Evolutionary conservation across 2,113 vertebrate species (phyloP).

Genomic region (Daphoenositta chrysoptera): DNA sequence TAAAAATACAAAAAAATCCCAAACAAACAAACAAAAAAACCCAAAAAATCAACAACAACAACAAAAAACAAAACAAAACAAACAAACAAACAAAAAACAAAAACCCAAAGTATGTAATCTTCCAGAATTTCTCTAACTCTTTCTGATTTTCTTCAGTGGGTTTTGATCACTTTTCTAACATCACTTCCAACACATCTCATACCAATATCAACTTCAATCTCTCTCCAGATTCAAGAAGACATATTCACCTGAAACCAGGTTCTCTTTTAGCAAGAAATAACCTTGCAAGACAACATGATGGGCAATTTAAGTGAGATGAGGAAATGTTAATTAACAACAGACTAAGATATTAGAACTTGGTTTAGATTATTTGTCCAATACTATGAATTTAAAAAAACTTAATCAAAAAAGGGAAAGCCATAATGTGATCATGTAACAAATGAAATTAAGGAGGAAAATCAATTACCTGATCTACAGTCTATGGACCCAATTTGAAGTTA

Average conservation of each 20-base stretch:
- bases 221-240: background rate
- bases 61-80: background rate
- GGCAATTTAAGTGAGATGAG: background rate
- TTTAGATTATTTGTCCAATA: background rate
- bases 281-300: background rate
- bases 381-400: background rate
- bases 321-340: background rate
- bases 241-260: background rate
- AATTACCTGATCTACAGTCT: background rate
- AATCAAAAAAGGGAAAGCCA: background rate
- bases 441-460: constrained; percentile 2
- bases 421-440: background rate
- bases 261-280: constrained; percentile 4
- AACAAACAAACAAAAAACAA: background rate
- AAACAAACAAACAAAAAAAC: background rate
- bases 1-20: background rate
- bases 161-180: background rate
- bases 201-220: background rate
- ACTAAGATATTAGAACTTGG: background rate
- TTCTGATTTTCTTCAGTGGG: background rate
- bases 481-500: constrained; percentile 35
- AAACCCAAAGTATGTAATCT: background rate
- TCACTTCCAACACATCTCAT: background rate
- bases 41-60: no score
- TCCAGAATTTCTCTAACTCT: background rate